phyloP scores from a whole-genome alignment of 2,113 vertebrate genomes.

The Archilochus colubris region DNA sequence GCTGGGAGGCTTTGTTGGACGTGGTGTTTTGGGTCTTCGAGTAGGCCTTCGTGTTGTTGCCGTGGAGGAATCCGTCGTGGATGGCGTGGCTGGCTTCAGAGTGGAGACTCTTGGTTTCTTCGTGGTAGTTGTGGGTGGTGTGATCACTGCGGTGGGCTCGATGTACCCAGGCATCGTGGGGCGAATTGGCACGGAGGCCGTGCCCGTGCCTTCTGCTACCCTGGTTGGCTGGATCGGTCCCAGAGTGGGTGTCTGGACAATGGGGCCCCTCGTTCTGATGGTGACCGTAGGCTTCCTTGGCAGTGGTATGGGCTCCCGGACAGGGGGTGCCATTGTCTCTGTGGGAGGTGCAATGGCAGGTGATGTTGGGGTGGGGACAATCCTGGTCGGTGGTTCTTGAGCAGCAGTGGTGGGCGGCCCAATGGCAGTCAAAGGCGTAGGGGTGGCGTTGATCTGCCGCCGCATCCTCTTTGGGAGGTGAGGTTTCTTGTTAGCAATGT shows the following conservation, averaged over 20 bases:
- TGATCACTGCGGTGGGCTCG: slow-evolving; percentile 86
- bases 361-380: slow-evolving; percentile 91
- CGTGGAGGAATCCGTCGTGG: slow-evolving; percentile 80
- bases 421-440: slow-evolving; percentile 88
- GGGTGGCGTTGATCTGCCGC: slow-evolving; percentile 91
- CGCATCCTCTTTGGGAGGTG: slow-evolving; percentile 88
- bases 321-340: slow-evolving; percentile 83
- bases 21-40: slow-evolving; percentile 82
- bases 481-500: slow-evolving; percentile 96
- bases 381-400: slow-evolving; percentile 86
- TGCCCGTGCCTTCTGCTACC: slow-evolving; percentile 84
- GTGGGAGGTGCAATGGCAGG: slow-evolving; percentile 90
- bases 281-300: slow-evolving; percentile 90
- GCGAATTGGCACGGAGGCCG: slow-evolving; percentile 78
- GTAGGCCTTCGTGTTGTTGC: slow-evolving; percentile 80
- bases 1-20: slow-evolving; percentile 69
- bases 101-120: slow-evolving; percentile 85
- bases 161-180: slow-evolving; percentile 87
- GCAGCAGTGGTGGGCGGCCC: slow-evolving; percentile 87
- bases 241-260: slow-evolving; percentile 89
- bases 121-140: slow-evolving; percentile 84
- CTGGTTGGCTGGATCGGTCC: slow-evolving; percentile 90
- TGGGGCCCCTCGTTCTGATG: slow-evolving; percentile 88
- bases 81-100: slow-evolving; percentile 77
- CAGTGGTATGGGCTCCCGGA: slow-evolving; percentile 88